phyloP scores from a whole-genome alignment of 1,140 invertebrate genomes.

The Nasonia longicornis region DNA sequence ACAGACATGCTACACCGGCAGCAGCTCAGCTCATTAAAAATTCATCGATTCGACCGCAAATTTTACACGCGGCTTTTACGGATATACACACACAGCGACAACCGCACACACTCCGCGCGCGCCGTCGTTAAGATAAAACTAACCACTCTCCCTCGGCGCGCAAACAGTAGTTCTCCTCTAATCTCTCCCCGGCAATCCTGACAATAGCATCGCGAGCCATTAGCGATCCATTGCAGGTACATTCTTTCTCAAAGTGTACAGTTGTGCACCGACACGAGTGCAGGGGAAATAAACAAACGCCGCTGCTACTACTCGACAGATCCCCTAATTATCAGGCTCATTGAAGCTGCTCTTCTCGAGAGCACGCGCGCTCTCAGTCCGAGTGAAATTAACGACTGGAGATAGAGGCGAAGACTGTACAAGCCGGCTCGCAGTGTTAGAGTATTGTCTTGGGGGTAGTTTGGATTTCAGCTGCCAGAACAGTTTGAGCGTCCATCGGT shows the following conservation, averaged over 20 bases:
- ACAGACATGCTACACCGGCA: background rate
- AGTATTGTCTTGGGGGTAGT: constrained; percentile 1
- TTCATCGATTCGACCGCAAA: background rate
- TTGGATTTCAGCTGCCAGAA: background rate
- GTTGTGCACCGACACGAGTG: too few relatives aligned
- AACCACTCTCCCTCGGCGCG: background rate
- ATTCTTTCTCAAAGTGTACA: background rate
- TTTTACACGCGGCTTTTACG: background rate
- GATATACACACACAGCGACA: too few relatives aligned
- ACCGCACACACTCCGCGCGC: background rate
- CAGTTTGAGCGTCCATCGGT: background rate
- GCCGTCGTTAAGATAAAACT: too few relatives aligned
- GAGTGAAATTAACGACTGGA: constrained; percentile 3
- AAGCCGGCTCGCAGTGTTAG: background rate
- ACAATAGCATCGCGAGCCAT: background rate
- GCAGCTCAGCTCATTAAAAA: background rate
- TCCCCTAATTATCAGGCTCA: background rate
- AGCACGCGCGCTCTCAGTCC: constrained; percentile 1
- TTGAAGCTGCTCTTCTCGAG: background rate
- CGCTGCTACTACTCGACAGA: background rate
- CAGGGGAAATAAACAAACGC: background rate
- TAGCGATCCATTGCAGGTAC: background rate
- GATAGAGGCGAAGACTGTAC: background rate
- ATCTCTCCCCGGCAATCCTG: background rate
- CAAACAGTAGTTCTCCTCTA: background rate